Percentiles rank a stretch among this genome's conserved stretches.
phyloP scores from a whole-genome alignment of 2,113 vertebrate species.

The Oriolus oriolus region DNA sequence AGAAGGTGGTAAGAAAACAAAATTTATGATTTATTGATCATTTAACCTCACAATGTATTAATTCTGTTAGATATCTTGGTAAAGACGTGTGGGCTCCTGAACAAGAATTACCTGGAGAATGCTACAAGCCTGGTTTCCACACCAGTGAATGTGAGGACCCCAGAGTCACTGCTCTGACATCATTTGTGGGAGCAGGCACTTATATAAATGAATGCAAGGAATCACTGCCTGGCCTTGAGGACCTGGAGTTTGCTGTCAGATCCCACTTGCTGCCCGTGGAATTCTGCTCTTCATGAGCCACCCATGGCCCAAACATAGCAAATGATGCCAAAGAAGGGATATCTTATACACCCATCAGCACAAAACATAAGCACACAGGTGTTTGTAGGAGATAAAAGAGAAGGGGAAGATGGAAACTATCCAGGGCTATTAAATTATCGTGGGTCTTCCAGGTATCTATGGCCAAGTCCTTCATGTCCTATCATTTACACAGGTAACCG shows the following conservation, averaged over 20 bases:
- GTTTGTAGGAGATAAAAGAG: not conserved
- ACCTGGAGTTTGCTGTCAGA: not conserved
- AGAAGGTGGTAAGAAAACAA: not conserved
- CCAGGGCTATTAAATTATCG: not conserved
- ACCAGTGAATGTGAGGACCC: not conserved
- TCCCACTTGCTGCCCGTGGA: not conserved
- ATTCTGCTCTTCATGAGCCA: not conserved
- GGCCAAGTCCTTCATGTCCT: not conserved
- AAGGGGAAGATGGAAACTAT: not conserved
- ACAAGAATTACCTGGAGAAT: not conserved
- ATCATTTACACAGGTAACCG: not conserved
- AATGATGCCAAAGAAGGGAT: not conserved
- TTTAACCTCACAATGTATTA: not conserved
- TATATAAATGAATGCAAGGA: rapidly evolving
- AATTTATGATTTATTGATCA: not conserved
- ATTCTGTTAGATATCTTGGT: not conserved
- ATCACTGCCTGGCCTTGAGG: not conserved
- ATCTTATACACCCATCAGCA: not conserved
- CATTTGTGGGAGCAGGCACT: not conserved
- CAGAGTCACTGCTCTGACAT: not conserved
- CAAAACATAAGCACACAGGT: not conserved
- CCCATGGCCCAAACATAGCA: not conserved
- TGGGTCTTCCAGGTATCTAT: not conserved
- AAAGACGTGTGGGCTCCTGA: not conserved
- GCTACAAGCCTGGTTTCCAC: not conserved